Percentiles rank a stretch among this genome's conserved stretches.
These are phyloP conservation scores for Ceratosolen fusciceps DNA, from an alignment of 1,140 invertebrate species.

Conservation along the genomic window DNA sequence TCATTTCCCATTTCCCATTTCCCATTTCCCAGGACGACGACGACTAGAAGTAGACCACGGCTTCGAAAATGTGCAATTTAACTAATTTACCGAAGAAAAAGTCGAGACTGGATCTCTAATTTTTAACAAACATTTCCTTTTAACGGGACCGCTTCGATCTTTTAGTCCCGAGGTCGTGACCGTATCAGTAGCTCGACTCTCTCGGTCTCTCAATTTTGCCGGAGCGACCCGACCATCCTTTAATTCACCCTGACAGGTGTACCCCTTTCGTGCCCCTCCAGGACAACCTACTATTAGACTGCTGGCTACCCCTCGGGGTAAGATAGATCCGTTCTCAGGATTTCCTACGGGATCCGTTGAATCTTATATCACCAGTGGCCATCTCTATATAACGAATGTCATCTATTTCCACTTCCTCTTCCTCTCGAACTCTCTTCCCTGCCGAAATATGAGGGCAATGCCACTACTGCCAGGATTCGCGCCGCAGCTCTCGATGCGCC, in stretches of 20 bases:
- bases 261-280: constrained; percentile 58
- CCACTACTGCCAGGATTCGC: not conserved
- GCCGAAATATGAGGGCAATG: constrained; percentile 12
- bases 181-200: constrained; percentile 42
- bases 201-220: constrained; percentile 55
- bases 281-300: constrained; percentile 25
- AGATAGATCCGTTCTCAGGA: constrained; percentile 72
- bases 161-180: not conserved
- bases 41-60: not conserved
- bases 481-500: constrained; percentile 37
- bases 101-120: not conserved
- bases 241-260: constrained; percentile 72
- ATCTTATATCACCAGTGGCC: constrained; percentile 72
- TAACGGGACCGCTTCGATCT: not conserved
- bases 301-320: constrained; percentile 69
- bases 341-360: constrained; percentile 71
- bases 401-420: constrained; percentile 37
- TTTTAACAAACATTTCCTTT: constrained; percentile 22
- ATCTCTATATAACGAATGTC: constrained; percentile 71
- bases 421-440: not conserved
- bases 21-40: no score
- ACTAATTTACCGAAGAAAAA: not conserved
- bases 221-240: constrained; percentile 68
- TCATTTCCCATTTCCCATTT: not conserved
- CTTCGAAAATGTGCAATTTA: not conserved